Evolutionary conservation across 1,140 invertebrate genomes (phyloP).

Genomic region (Penaeus japonicus): DNA sequence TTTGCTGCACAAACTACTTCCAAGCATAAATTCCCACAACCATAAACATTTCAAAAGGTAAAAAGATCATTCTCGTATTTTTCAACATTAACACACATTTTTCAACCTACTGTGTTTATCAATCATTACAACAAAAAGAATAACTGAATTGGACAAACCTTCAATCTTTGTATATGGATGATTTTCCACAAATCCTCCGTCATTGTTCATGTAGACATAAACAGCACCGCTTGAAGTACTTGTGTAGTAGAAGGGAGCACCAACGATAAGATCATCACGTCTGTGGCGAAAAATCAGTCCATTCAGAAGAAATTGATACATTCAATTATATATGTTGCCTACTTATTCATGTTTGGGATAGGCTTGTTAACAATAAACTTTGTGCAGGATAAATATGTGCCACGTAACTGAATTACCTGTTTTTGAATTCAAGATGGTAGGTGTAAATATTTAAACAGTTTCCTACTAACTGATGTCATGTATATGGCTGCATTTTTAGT

Average conservation of each 20-base stretch:
- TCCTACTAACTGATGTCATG: too few species aligned
- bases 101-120: not conserved
- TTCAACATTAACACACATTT: not conserved
- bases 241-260: conserved; percentile 88
- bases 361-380: too few species aligned
- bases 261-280: conserved; percentile 84
- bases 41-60: not conserved
- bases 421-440: too few species aligned
- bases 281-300: conserved; percentile 67
- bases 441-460: too few species aligned
- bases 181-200: conserved; percentile 44
- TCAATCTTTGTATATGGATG: conserved; percentile 50
- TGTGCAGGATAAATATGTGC: too few species aligned
- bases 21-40: too few species aligned
- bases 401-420: too few species aligned
- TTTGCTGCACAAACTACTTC: too few species aligned
- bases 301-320: too few species aligned
- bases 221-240: conserved; percentile 81
- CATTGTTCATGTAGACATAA: conserved; percentile 79
- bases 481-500: too few species aligned
- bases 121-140: not conserved
- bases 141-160: conserved; percentile 32
- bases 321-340: too few species aligned
- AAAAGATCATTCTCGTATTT: not conserved
- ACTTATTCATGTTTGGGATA: too few species aligned